phyloP scores from a whole-genome alignment of 2,113 vertebrate species.

The Hydrolagus affinis region DNA sequence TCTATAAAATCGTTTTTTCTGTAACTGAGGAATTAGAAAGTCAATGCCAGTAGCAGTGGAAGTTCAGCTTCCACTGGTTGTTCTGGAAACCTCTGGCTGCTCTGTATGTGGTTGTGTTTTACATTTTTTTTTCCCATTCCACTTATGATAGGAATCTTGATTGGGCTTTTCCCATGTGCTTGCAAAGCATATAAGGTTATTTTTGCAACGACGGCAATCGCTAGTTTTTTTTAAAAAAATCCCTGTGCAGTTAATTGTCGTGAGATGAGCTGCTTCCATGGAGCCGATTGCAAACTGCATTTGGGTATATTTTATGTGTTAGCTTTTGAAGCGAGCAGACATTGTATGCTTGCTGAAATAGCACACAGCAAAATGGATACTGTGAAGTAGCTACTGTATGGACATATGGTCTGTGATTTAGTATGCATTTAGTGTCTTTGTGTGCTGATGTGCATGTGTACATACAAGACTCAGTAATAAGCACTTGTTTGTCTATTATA shows the following conservation, averaged over 20 bases:
- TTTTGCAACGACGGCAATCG: not conserved
- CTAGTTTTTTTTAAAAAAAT: not conserved
- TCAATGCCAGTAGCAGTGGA: not conserved
- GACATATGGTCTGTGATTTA: conserved; percentile 21
- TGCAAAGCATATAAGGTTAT: not conserved
- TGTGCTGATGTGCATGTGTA: conserved; percentile 1
- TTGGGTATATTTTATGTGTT: conserved; percentile 23
- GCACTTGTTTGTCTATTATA: conserved; percentile 17
- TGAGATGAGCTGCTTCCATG: conserved; percentile 5
- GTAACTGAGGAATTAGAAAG: not conserved
- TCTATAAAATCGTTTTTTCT: not conserved
- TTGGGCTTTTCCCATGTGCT: conserved; percentile 3
- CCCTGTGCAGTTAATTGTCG: not conserved
- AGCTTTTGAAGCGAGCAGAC: conserved; percentile 19
- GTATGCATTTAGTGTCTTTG: conserved; percentile 15
- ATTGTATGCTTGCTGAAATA: not conserved
- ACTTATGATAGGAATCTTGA: not conserved
- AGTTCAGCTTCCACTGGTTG: not conserved
- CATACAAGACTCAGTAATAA: conserved; percentile 9
- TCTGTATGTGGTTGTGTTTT: not conserved
- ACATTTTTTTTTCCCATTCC: not conserved
- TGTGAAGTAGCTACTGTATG: conserved; percentile 22
- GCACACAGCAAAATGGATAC: conserved; percentile 13
- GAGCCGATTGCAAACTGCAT: conserved; percentile 37
- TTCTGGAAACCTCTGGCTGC: not conserved